Base-by-base conservation (phyloP, 2,888 invertebrate genomes). In the Druceiella hillmani region DNA sequence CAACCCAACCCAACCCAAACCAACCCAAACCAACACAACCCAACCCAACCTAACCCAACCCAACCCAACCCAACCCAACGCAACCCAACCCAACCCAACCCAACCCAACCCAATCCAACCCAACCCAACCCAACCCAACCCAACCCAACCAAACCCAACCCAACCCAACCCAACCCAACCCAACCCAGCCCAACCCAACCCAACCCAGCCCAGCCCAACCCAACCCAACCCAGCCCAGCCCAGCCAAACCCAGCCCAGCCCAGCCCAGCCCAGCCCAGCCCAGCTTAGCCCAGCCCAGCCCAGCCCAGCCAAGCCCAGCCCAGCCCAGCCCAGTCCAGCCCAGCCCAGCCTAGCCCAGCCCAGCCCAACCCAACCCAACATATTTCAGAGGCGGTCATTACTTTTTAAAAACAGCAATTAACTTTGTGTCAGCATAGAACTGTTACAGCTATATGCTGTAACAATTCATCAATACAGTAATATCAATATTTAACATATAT, bases 21-120 rank as follows among this genome's bases (percentile, higher is more conserved):
- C n/a, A n/a, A n/a, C n/a, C n/a, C n/a, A n/a, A n/a, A n/a, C n/a
- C n/a, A n/a, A n/a, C n/a, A n/a, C n/a, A n/a, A n/a, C n/a, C n/a
- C n/a, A n/a, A n/a, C n/a, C n/a, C n/a, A n/a, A n/a, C n/a, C n/a
- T n/a, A 20, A 20, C 22, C 22, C 22, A 20, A 20, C 22, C 22
- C 22, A 20, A 20, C 22, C 22, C 22, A 20, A 20, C 22, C 22
- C 22, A 20, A 20, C 22, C 22, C 22, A 20, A 20, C 22, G 6
- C 22, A 20, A 20, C 22, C 22, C 22, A 20, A 20, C 22, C 22
- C 22, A 20, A 20, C 22, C 22, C 22, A 20, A 20, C 22, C 22
- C 22, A 20, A 20, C 22, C 22, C 22, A 20, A 20, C 22, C 22
- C 22, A 20, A 20, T n/a, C 22, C 22, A 20, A 20, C 22, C 22